A percentile compares a stretch with the other conserved stretches of the same genome.
phyloP scores from a whole-genome alignment of 1,140 invertebrate genomes.

The Diorhabda elongata region DNA sequence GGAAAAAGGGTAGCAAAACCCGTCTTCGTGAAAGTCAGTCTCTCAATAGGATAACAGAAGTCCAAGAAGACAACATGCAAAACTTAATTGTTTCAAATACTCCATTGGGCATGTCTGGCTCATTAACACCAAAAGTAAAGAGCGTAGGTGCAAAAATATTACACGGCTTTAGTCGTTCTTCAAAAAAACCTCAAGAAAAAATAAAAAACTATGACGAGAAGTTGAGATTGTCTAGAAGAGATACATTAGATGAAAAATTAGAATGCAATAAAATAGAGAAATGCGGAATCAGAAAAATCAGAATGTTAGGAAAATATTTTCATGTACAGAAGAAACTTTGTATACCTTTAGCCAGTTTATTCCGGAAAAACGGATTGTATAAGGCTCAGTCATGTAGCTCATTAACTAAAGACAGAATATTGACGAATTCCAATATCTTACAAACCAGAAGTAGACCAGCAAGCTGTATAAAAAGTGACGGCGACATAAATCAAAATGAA shows the following conservation, averaged over 20 bases:
- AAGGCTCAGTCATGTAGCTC: conserved; percentile 60
- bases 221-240: conserved; percentile 28
- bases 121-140: conserved; percentile 43
- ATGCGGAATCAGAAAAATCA: conserved; percentile 10
- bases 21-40: conserved; percentile 74
- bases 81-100: conserved; percentile 37
- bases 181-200: conserved; percentile 19
- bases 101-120: conserved; percentile 32
- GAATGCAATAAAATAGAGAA: conserved; percentile 28
- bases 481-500: conserved; percentile 27
- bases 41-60: conserved; percentile 75
- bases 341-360: conserved; percentile 54
- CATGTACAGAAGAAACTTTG: conserved; percentile 56
- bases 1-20: conserved; percentile 56
- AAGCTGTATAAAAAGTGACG: conserved; percentile 3
- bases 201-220: conserved; percentile 21
- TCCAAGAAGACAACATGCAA: conserved; percentile 56
- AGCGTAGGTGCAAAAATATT: conserved; percentile 30
- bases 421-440: conserved; percentile 23
- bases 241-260: conserved; percentile 37
- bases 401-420: conserved; percentile 52
- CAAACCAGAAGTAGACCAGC: conserved; percentile 9
- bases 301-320: conserved; percentile 57
- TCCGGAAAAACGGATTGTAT: conserved; percentile 54
- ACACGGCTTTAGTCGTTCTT: conserved; percentile 30